phyloP scores from a whole-genome alignment of 1,140 invertebrate species.

The Scaptomyza graminum region DNA sequence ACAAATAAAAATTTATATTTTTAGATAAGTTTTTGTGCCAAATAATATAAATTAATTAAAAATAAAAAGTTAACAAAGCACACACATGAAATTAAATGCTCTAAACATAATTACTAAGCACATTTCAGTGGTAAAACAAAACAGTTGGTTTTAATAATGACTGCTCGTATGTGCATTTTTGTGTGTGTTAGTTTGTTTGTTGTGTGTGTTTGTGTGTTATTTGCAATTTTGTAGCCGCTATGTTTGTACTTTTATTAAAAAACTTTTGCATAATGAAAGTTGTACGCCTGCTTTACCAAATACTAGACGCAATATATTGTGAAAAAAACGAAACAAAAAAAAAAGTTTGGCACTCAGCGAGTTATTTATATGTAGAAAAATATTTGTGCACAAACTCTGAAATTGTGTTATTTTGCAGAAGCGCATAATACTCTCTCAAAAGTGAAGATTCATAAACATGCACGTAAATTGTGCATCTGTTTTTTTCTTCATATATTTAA shows the following conservation, averaged over 20 bases:
- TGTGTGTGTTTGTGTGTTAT: slow-evolving; percentile 15
- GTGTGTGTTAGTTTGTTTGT: slow-evolving; percentile 3
- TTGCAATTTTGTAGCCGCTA: slow-evolving; percentile 33
- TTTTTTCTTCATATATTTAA: slow-evolving; percentile 1
- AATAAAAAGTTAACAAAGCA: slow-evolving; percentile 38
- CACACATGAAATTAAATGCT: slow-evolving; percentile 17
- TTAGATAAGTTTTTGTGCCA: slow-evolving; percentile 9
- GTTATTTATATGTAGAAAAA: slow-evolving; percentile 70
- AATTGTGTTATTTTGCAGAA: slow-evolving; percentile 48
- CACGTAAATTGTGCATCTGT: not conserved
- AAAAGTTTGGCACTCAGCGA: slow-evolving; percentile 54
- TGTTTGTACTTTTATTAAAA: slow-evolving; percentile 80
- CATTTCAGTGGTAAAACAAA: slow-evolving; percentile 44
- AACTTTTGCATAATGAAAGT: slow-evolving; percentile 82
- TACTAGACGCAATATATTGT: slow-evolving; percentile 65
- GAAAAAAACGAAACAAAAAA: slow-evolving; percentile 20
- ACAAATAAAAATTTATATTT: slow-evolving; percentile 2
- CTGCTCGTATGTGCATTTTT: slow-evolving; percentile 19
- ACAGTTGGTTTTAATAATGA: slow-evolving; percentile 64
- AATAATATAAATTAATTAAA: slow-evolving; percentile 66
- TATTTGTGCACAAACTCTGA: slow-evolving; percentile 47
- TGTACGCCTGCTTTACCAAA: slow-evolving; percentile 66
- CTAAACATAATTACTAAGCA: slow-evolving; percentile 33
- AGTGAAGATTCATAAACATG: not conserved
- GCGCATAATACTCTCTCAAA: not conserved